phyloP scores from a whole-genome alignment of 2,888 invertebrate genomes.

The Lagria hirta region DNA sequence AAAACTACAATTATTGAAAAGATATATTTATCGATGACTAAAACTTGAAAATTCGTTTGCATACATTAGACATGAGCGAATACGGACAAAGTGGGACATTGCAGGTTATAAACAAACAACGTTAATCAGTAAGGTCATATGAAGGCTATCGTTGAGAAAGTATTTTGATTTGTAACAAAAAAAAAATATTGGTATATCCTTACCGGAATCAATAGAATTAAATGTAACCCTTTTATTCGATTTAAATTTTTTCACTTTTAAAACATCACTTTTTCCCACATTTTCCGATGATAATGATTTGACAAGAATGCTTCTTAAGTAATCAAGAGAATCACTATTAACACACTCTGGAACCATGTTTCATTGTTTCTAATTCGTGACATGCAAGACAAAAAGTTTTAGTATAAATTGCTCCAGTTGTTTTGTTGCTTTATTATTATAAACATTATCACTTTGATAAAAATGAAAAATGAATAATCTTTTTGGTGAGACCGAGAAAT shows the following conservation, averaged over 20 bases:
- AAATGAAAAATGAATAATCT: constrained; percentile 28
- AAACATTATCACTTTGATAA: constrained; percentile 31
- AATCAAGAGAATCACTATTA: constrained; percentile 56
- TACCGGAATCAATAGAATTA: constrained; percentile 14
- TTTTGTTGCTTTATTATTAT: too few relatives aligned
- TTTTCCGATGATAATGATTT: constrained; percentile 61
- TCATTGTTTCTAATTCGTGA: constrained; percentile 1
- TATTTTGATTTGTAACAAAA: not conserved
- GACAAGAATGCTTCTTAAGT: constrained; percentile 59
- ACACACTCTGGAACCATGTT: constrained; percentile 32
- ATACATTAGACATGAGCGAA: constrained; percentile 14
- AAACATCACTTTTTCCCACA: constrained; percentile 56
- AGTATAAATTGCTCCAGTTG: too few relatives aligned
- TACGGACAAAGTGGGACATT: constrained; percentile 18
- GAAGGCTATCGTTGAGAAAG: constrained; percentile 17
- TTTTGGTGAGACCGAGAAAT: constrained; percentile 22
- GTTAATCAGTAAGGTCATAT: constrained; percentile 17
- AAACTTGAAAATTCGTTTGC: constrained; percentile 18
- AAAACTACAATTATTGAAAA: too few relatives aligned
- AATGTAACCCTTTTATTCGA: constrained; percentile 20
- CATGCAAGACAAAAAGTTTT: too few relatives aligned
- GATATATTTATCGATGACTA: constrained; percentile 24
- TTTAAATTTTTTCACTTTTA: constrained; percentile 32
- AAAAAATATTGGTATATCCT: constrained; percentile 8
- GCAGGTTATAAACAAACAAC: constrained; percentile 22